Evolutionary conservation across 2,888 invertebrate species (phyloP), one percentile per base, ranked within the genome.

Genomic region (Pristionchus japonicus): DNA sequence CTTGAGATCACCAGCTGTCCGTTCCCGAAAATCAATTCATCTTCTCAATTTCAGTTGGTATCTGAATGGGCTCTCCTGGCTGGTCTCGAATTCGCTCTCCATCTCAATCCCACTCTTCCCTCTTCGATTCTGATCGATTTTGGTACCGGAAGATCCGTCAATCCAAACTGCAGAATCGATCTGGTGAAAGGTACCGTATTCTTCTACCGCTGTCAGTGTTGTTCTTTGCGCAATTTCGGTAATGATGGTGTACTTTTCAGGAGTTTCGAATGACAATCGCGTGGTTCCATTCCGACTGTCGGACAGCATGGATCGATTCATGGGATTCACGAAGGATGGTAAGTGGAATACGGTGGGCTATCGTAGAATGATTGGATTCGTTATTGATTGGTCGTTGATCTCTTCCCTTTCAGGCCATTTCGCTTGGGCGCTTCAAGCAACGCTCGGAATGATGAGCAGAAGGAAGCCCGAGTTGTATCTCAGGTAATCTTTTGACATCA

Each of bases 311-410:
- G 34, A 49, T 11, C 31, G 27, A 15, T 52, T 34, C 34, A 52
- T 83, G 52, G 82, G 52, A 83, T 83, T 83, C 82, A 52, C 82
- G 1, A 49, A 34, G 11, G 82, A 83, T 7, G 82, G 82, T 83
- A 15, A 31, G 82, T 15, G 13, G 15, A n/a, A 11, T 47, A 43
- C 27, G 43, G 27, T 34, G n/a, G n/a, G 13, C 43, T 34, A 77
- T n/a, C n/a, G n/a, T n/a, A n/a, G n/a, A n/a, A n/a, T n/a, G n/a
- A n/a, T n/a, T n/a, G n/a, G n/a, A n/a, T n/a, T n/a, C n/a, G n/a
- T n/a, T n/a, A n/a, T n/a, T 3, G 13, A 43, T 77, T 77, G 43
- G 43, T n/a, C 43, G 43, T 67, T 67, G 3, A 31, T 34, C 34
- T 64, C 31, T 0, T n/a, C 31, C 11, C 15, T 47, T 77, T 27